Conservation (phyloP, 2,888 invertebrate genomes). For the Myopa testacea region DNA sequence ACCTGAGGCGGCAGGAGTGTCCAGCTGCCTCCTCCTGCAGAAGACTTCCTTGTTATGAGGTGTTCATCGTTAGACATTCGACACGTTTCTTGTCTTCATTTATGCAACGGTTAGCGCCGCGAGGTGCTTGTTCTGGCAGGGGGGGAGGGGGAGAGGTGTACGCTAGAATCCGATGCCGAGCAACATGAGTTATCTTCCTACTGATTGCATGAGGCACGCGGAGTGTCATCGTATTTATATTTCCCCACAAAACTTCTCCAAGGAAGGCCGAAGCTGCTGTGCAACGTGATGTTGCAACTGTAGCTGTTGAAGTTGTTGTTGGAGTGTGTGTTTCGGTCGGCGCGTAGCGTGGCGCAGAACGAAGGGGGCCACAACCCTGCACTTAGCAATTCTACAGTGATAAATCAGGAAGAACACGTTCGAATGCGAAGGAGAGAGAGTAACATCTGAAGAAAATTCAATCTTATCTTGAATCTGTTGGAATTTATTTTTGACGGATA, state of each 20-base stretch:
- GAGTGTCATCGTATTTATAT: conserved; percentile 15
- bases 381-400: background rate
- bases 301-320: background rate
- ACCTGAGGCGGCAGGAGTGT: background rate
- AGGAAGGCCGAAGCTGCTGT: background rate
- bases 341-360: too few species aligned
- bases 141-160: background rate
- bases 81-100: conserved; percentile 23
- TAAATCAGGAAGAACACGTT: conserved; percentile 6
- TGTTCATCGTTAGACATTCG: conserved; percentile 31
- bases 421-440: background rate
- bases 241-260: background rate
- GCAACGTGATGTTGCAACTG: conserved; percentile 7
- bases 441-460: background rate
- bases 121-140: background rate
- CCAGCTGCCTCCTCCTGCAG: background rate
- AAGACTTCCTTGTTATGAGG: conserved; percentile 16
- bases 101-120: background rate
- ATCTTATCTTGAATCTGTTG: conserved; percentile 14
- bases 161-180: conserved; percentile 1
- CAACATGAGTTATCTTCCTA: conserved; percentile 14
- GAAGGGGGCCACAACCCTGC: background rate
- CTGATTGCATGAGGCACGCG: conserved; percentile 8
- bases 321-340: too few species aligned
- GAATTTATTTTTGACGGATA: background rate